Conservation (phyloP, 2,113 vertebrate species). For the Perca schrenkii region DNA sequence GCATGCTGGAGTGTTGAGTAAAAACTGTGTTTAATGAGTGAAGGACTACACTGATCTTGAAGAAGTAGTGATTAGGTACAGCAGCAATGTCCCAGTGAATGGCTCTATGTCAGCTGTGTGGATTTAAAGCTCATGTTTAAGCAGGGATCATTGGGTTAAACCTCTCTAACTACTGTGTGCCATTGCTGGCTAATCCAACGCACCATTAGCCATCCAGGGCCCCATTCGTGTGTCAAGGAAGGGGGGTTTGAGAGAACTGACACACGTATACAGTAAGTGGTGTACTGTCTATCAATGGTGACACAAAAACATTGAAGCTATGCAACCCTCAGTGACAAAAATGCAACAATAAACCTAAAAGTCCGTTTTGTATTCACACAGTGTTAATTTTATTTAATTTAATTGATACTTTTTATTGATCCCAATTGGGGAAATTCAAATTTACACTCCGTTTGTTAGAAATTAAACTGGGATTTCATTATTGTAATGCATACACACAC, state of each 20-base stretch:
- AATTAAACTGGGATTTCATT: not conserved
- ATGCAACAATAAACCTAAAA: not conserved
- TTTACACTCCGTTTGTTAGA: too few species aligned
- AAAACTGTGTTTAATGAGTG: conserved; percentile 19
- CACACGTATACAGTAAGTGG: not conserved
- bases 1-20: not conserved
- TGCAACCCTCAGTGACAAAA: not conserved
- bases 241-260: not conserved
- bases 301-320: not conserved
- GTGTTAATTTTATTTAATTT: too few species aligned
- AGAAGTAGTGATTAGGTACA: conserved; percentile 11
- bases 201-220: conserved; percentile 48
- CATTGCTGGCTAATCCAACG: conserved; percentile 60
- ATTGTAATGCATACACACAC: not conserved
- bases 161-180: conserved; percentile 61
- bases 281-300: not conserved
- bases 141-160: conserved; percentile 76
- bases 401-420: too few species aligned
- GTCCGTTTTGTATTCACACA: not conserved
- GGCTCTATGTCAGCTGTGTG: conserved; percentile 58
- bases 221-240: conserved; percentile 21
- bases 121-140: conserved; percentile 70
- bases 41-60: conserved; percentile 8
- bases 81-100: conserved; percentile 34
- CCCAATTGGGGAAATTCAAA: too few species aligned